Evolutionary conservation across 2,113 vertebrate genomes (phyloP).

Genomic region (Cyprinodon variegatus): DNA sequence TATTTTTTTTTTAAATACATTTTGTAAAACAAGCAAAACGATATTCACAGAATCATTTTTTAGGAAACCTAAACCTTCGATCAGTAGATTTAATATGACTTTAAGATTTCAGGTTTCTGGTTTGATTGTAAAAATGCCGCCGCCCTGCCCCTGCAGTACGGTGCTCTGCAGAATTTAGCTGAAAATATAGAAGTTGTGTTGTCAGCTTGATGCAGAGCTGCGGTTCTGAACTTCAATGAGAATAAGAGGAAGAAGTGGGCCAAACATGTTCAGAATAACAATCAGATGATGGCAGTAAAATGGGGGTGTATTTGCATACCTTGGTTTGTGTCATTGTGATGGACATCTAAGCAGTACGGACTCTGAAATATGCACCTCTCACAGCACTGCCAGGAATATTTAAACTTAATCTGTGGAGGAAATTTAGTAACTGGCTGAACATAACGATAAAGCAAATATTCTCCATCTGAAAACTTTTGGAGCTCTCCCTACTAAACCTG

Average conservation of each 20-base stretch:
- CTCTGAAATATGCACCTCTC: background rate
- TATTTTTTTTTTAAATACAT: no score
- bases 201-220: background rate
- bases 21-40: no score
- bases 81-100: no score
- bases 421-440: background rate
- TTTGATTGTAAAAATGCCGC: no score
- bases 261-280: conserved; percentile 55
- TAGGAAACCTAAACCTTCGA: no score
- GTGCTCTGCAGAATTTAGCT: no score
- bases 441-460: background rate
- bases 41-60: no score
- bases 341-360: background rate
- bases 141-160: no score
- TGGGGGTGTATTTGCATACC: conserved; percentile 3
- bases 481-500: no score
- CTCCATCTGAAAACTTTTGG: no score
- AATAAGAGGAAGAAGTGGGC: conserved; percentile 44
- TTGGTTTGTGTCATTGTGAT: background rate
- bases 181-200: background rate
- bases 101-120: no score
- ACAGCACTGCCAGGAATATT: no score
- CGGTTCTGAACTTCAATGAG: background rate
- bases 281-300: conserved; percentile 30
- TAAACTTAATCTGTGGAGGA: background rate